Percentiles rank a stretch among this genome's conserved stretches.
These are phyloP conservation scores for Pituophis catenifer DNA, from an alignment of 2,113 vertebrate genomes.

Conservation along the genomic window DNA sequence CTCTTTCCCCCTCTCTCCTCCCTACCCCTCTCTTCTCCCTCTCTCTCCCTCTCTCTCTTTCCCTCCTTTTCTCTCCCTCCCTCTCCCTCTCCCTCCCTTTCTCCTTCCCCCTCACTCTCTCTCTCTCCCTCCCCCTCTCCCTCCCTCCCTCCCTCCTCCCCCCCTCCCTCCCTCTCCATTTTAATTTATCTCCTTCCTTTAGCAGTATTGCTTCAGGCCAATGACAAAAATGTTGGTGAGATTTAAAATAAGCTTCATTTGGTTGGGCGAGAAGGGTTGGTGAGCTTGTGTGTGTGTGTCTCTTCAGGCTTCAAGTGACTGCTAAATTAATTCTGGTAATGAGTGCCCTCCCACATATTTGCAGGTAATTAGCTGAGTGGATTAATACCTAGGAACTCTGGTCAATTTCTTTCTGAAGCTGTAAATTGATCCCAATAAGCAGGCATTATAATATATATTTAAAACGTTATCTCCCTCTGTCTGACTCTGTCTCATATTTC, in stretches of 20 bases:
- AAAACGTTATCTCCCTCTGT: too few relatives aligned
- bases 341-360: slow-evolving; percentile 33
- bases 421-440: slow-evolving; percentile 8
- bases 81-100: too few relatives aligned
- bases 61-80: too few relatives aligned
- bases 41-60: too few relatives aligned
- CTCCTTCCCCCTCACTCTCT: too few relatives aligned
- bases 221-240: neutral
- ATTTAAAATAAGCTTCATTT: slow-evolving; percentile 19
- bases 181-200: neutral
- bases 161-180: neutral
- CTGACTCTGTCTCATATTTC: too few relatives aligned
- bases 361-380: slow-evolving; percentile 38
- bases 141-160: too few relatives aligned
- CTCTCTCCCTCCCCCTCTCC: neutral
- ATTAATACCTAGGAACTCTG: slow-evolving; percentile 6
- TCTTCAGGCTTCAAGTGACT: slow-evolving; percentile 13
- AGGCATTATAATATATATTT: slow-evolving; percentile 23
- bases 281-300: neutral
- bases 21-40: too few relatives aligned
- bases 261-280: neutral
- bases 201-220: neutral
- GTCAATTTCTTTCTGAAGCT: slow-evolving; percentile 35
- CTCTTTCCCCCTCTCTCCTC: too few relatives aligned
- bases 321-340: slow-evolving; percentile 42